These are phyloP conservation scores for Eupleurogrammus muticus DNA, from an alignment of 2,797 vertebrate genomes.

Conservation along the genomic window DNA sequence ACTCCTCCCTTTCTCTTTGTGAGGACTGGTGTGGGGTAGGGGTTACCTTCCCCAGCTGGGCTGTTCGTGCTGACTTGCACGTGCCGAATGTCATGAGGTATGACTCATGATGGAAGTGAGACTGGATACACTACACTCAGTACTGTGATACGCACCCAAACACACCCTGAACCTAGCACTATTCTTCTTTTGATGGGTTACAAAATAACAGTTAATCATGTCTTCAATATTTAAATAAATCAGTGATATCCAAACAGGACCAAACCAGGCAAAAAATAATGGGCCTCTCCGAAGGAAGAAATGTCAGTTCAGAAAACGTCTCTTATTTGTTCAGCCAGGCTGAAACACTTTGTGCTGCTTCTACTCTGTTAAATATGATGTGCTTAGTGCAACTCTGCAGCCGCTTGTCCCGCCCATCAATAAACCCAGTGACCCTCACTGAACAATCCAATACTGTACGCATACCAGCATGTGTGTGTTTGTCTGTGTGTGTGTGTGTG, in stretches of 20 bases:
- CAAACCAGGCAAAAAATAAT: background rate
- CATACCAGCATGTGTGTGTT: slow-evolving; percentile 40
- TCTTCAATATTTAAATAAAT: background rate
- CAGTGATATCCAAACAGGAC: background rate
- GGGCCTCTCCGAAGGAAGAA: background rate
- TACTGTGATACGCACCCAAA: slow-evolving; percentile 55
- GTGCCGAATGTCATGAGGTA: slow-evolving; percentile 82
- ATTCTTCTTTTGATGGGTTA: background rate
- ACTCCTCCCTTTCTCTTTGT: slow-evolving; percentile 79
- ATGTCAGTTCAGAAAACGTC: background rate
- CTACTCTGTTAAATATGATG: slow-evolving; percentile 39
- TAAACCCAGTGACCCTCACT: slow-evolving; percentile 69
- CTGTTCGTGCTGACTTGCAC: slow-evolving; percentile 84
- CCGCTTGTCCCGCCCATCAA: slow-evolving; percentile 66
- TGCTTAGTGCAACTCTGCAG: slow-evolving; percentile 40
- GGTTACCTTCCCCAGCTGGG: slow-evolving; percentile 75
- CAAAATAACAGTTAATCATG: background rate
- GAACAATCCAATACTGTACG: slow-evolving; percentile 73
- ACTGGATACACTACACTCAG: slow-evolving; percentile 61
- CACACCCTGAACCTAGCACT: slow-evolving; percentile 61
- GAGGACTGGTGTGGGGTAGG: slow-evolving; percentile 37
- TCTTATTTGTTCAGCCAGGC: slow-evolving; percentile 33
- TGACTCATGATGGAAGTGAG: slow-evolving; percentile 64
- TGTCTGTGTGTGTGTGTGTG: slow-evolving; percentile 17
- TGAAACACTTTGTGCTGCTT: slow-evolving; percentile 31